Base-by-base conservation (phyloP, 2,113 vertebrate species). In the Sander vitreus region DNA sequence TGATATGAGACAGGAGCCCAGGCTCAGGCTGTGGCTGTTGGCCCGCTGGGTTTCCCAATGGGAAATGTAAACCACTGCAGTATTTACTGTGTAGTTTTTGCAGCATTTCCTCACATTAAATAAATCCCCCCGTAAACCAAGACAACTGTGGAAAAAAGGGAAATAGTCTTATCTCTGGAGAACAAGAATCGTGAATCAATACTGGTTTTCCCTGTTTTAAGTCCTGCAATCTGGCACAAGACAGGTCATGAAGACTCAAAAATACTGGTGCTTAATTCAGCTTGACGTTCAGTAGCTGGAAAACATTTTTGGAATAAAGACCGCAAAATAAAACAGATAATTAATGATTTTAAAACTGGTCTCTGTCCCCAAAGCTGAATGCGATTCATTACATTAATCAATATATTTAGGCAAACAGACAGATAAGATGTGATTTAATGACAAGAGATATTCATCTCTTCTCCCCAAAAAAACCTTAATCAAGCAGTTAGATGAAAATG, bases 131-230 rank as follows among this genome's bases (percentile, higher is more conserved):
- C 57, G 70, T 47, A 59, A 85, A 69, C 11, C 36, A 69, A 75
- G 77, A 90, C 71, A 86, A 83, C 30, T 53, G 74, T 39, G 27
- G 39, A 58, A 85, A 78, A 76, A 23, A n/a, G 25, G 65, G 54
- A 81, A 73, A 86, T 39, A 60, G 58, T 27, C 27, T 50, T 78
- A 78, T 83, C 85, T 87, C 86, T 21, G 5, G 74, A 89, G 82
- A 87, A 88, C 67, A 73, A 63, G 70, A 71, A 65, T 78, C 78
- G 48, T 43, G 65, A 84, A 92, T 92, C 92, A 67, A 91, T 92
- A 87, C 71, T 18, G 43, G 83, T 88, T 88, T 86, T 72, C 27
- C 63, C 39, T 69, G 50, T 80, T 90, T 90, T n/a, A 51, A 63
- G 63, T 85, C 43, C 43, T 53, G 25, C 33, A 76, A 51, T 62